These are phyloP conservation scores for Perizoma flavofasciatum DNA, from an alignment of 2,888 invertebrate genomes.

Conservation along the genomic window DNA sequence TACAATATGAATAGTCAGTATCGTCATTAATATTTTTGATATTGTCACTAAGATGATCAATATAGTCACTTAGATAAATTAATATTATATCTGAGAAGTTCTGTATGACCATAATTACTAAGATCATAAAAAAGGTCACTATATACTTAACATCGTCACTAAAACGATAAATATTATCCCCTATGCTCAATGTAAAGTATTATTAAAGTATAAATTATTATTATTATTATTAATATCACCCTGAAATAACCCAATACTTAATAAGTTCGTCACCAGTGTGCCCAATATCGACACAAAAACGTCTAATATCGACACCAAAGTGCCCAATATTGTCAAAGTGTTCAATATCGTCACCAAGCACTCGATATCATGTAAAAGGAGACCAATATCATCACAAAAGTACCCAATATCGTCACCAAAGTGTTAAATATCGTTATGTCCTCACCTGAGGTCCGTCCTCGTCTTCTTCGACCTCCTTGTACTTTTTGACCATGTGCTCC, in stretches of 20 bases:
- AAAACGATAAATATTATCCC: neutral
- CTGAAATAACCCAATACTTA: neutral
- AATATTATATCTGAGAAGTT: too few relatives aligned
- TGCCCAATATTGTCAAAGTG: neutral
- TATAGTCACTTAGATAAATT: too few relatives aligned
- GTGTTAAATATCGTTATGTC: too few relatives aligned
- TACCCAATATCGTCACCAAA: too few relatives aligned
- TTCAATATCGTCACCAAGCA: neutral
- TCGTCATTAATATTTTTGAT: neutral
- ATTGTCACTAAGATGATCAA: neutral
- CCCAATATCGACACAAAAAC: neutral
- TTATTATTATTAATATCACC: neutral
- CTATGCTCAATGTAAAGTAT: neutral
- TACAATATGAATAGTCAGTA: too few relatives aligned
- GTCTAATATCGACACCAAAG: neutral
- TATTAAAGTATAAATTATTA: too few relatives aligned
- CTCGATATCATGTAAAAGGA: neutral
- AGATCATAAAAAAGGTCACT: neutral
- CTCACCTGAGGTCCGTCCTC: conserved; percentile 72
- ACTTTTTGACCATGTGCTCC: conserved; percentile 89
- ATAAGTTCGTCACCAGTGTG: neutral
- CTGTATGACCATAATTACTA: too few relatives aligned
- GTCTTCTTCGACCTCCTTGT: conserved; percentile 71
- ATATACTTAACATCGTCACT: neutral
- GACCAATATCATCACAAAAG: neutral